phyloP scores from a whole-genome alignment of 2,797 vertebrate species.

The Pterois miles region DNA sequence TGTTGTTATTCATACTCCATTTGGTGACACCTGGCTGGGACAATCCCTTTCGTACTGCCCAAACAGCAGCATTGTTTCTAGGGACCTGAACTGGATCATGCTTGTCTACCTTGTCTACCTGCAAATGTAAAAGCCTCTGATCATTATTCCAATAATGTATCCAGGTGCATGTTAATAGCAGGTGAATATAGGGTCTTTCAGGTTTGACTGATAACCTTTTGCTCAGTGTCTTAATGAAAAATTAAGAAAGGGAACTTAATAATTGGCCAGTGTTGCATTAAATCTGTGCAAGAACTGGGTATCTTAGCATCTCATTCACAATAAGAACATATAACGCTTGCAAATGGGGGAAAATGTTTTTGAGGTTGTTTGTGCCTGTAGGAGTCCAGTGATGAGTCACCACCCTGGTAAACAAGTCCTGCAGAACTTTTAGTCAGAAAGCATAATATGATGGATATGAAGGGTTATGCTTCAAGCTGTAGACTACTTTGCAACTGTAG shows the following conservation, averaged over 20 bases:
- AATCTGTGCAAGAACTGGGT: not conserved
- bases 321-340: not conserved
- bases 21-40: too few relatives aligned
- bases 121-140: not conserved
- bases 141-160: not conserved
- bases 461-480: slow-evolving; percentile 20
- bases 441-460: slow-evolving; percentile 3
- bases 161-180: not conserved
- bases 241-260: not conserved
- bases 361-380: not conserved
- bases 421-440: slow-evolving; percentile 40
- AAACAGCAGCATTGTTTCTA: not conserved
- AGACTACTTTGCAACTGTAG: not conserved
- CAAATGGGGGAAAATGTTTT: not conserved
- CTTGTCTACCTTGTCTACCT: not conserved
- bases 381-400: slow-evolving; percentile 5
- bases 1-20: too few relatives aligned
- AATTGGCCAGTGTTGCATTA: not conserved
- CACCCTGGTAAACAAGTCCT: slow-evolving; percentile 9
- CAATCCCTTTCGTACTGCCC: not conserved
- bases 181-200: not conserved
- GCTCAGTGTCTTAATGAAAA: not conserved
- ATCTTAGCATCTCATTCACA: too few relatives aligned
- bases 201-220: not conserved
- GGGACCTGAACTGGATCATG: not conserved